Evolutionary conservation across 2,797 vertebrate species (phyloP).

Genomic region (Calcarius lapponicus): DNA sequence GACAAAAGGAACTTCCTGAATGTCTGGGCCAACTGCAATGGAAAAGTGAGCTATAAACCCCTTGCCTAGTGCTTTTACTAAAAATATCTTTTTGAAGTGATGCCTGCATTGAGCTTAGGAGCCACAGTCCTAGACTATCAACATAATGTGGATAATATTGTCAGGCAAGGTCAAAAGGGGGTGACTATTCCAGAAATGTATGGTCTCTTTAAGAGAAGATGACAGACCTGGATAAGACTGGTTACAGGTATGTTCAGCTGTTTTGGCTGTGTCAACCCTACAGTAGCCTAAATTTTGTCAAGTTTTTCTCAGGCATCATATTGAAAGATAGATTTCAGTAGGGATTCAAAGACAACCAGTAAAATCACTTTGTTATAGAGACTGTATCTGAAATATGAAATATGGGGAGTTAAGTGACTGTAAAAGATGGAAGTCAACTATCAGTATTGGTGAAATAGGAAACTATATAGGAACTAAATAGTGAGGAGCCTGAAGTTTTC

Average conservation of each 20-base stretch:
- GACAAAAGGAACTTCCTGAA: neutral
- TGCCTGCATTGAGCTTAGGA: neutral
- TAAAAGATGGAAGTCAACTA: neutral
- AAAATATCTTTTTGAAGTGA: neutral
- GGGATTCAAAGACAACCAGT: neutral
- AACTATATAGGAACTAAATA: neutral
- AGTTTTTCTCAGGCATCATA: neutral
- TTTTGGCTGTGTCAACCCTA: neutral
- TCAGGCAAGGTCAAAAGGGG: neutral
- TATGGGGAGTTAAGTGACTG: neutral
- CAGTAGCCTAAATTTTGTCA: neutral
- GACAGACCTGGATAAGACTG: neutral
- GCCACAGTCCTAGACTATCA: neutral
- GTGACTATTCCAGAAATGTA: neutral
- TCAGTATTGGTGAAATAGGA: neutral
- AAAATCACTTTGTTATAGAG: neutral
- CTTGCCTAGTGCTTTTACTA: neutral
- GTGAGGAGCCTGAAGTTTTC: neutral
- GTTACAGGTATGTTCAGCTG: neutral
- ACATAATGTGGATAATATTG: neutral
- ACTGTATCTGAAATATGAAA: neutral
- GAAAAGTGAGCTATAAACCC: neutral
- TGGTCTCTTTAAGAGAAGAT: neutral
- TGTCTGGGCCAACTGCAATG: neutral
- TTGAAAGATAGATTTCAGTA: neutral